phyloP scores from a whole-genome alignment of 2,797 vertebrate genomes.

The Typhlichthys subterraneus region DNA sequence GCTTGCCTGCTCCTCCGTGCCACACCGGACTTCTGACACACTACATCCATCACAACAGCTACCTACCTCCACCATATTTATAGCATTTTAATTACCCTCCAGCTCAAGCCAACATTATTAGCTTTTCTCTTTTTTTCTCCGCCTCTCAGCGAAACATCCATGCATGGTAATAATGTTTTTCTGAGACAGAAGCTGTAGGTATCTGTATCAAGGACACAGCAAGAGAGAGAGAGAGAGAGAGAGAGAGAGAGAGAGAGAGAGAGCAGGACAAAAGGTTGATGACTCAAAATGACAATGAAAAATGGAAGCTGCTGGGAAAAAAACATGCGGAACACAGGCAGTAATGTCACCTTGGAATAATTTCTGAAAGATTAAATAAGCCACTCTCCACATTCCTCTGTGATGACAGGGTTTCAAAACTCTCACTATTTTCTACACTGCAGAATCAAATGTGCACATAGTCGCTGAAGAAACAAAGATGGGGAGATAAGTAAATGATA shows the following conservation, averaged over 20 bases:
- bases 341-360: slow-evolving; percentile 80
- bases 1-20: slow-evolving; percentile 53
- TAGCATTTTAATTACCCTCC: slow-evolving; percentile 89
- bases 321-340: slow-evolving; percentile 60
- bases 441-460: slow-evolving; percentile 24
- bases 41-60: slow-evolving; percentile 77
- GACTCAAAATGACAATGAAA: slow-evolving; percentile 78
- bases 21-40: slow-evolving; percentile 82
- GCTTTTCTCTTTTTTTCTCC: slow-evolving; percentile 56
- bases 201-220: slow-evolving; percentile 68
- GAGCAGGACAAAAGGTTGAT: slow-evolving; percentile 65
- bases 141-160: slow-evolving; percentile 68
- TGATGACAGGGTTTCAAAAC: slow-evolving; percentile 56
- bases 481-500: no score
- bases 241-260: slow-evolving; percentile 7
- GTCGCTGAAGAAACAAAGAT: no score
- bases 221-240: slow-evolving; percentile 16
- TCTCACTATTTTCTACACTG: slow-evolving; percentile 36
- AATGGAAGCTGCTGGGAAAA: slow-evolving; percentile 61
- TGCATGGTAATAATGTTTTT: slow-evolving; percentile 77
- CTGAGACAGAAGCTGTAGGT: slow-evolving; percentile 57
- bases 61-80: slow-evolving; percentile 81
- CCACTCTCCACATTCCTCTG: slow-evolving; percentile 42
- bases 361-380: slow-evolving; percentile 69
- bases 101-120: slow-evolving; percentile 83